Percentiles rank a stretch among this genome's conserved stretches.
phyloP scores from a whole-genome alignment of 2,888 invertebrate species.

The Hartigia nigra region DNA sequence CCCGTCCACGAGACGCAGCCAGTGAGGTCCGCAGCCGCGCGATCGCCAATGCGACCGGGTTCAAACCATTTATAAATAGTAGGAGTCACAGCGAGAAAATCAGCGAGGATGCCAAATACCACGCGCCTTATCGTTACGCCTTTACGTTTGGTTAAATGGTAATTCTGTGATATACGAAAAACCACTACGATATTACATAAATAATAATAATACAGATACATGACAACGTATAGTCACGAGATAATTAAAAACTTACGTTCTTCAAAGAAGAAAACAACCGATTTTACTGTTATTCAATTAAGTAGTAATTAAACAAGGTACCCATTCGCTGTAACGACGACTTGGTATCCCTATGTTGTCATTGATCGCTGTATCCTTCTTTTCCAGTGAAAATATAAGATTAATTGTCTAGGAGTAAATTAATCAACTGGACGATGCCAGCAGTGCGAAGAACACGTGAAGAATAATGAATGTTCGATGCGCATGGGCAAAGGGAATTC shows the following conservation, averaged over 20 bases:
- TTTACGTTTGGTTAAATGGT: neutral
- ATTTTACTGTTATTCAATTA: neutral
- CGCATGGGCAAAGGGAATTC: neutral
- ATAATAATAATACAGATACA: neutral
- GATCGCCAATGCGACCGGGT: conserved; percentile 60
- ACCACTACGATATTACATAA: neutral
- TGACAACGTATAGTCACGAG: neutral
- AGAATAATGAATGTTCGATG: neutral
- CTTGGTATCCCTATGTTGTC: neutral
- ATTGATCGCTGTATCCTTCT: neutral
- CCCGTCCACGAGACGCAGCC: conserved; percentile 47
- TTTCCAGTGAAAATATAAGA: neutral
- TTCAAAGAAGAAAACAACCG: neutral
- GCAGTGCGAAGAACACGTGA: neutral
- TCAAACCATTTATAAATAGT: conserved; percentile 62
- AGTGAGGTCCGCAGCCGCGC: conserved; percentile 37
- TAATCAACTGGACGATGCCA: neutral
- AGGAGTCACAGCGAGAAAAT: conserved; percentile 51
- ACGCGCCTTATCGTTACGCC: conserved; percentile 12
- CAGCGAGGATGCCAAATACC: conserved; percentile 36
- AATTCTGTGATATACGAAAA: neutral
- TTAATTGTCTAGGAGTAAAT: neutral
- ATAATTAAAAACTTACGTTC: neutral
- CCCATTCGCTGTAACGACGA: neutral
- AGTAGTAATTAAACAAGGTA: neutral